phyloP scores from a whole-genome alignment of 1,140 invertebrate genomes.

The Brevipalpus yothersi region DNA sequence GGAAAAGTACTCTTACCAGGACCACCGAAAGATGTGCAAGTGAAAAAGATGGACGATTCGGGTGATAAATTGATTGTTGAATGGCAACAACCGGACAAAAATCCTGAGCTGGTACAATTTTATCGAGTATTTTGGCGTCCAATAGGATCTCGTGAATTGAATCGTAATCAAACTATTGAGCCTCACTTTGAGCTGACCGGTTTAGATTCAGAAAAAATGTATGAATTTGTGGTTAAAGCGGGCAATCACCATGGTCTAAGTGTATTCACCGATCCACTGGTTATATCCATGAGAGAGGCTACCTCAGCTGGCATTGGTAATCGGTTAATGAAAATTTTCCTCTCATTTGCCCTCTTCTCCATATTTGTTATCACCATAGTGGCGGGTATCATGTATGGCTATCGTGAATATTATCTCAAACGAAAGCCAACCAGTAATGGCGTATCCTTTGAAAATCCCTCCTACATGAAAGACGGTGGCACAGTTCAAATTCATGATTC shows the following conservation, averaged over 20 bases:
- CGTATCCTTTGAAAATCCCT: slow-evolving; percentile 60
- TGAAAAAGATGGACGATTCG: slow-evolving; percentile 24
- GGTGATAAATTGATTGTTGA: slow-evolving; percentile 23
- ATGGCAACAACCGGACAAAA: slow-evolving; percentile 52
- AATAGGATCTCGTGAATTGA: not conserved
- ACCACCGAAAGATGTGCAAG: slow-evolving; percentile 40
- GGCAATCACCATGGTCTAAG: slow-evolving; percentile 51
- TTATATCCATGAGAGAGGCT: slow-evolving; percentile 22
- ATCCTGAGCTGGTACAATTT: slow-evolving; percentile 50
- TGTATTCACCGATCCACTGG: slow-evolving; percentile 37
- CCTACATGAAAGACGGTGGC: slow-evolving; percentile 35
- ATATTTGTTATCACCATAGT: slow-evolving; percentile 8
- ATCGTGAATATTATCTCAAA: slow-evolving; percentile 4
- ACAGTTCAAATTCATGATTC: not conserved
- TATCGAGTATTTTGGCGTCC: slow-evolving; percentile 35
- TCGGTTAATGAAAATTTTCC: slow-evolving; percentile 29
- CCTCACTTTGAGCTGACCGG: slow-evolving; percentile 15
- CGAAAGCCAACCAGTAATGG: slow-evolving; percentile 28
- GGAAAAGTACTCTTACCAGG: slow-evolving; percentile 44
- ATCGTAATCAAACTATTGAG: not conserved
- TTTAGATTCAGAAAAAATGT: slow-evolving; percentile 38
- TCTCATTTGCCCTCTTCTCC: slow-evolving; percentile 3
- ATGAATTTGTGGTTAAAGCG: slow-evolving; percentile 53
- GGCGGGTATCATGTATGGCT: slow-evolving; percentile 7
- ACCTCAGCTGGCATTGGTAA: slow-evolving; percentile 24